Conservation (phyloP, 2,888 invertebrate species). For the Mythimna loreyi region DNA sequence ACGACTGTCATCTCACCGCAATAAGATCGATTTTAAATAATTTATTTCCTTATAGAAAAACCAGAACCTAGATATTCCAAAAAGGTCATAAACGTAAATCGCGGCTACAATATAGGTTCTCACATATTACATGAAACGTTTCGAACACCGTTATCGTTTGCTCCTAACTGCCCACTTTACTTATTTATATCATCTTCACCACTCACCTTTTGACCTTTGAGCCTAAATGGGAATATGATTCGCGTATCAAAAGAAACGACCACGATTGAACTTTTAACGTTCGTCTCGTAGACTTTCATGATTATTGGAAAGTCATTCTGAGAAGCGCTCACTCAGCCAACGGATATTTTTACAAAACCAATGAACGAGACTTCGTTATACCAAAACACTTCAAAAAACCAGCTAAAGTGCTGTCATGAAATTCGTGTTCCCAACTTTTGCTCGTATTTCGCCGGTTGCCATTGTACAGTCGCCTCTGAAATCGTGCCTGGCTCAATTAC, state of each 20-base stretch:
- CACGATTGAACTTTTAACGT: constrained; percentile 21
- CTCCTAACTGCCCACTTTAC: constrained; percentile 65
- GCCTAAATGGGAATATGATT: constrained; percentile 34
- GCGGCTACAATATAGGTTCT: constrained; percentile 79
- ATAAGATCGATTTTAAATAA: background rate
- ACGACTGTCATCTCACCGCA: background rate
- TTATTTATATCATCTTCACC: constrained; percentile 63
- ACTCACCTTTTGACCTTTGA: constrained; percentile 24
- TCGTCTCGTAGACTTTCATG: constrained; percentile 45
- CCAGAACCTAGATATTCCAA: constrained; percentile 62
- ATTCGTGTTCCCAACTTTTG: constrained; percentile 61
- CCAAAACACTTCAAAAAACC: constrained; percentile 58
- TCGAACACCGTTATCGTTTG: constrained; percentile 73
- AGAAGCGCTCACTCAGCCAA: constrained; percentile 47
- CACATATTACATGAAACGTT: constrained; percentile 76
- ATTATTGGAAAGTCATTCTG: constrained; percentile 56
- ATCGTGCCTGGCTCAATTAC: constrained; percentile 60
- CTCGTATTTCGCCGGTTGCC: constrained; percentile 44
- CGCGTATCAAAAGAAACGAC: constrained; percentile 36
- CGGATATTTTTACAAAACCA: constrained; percentile 57
- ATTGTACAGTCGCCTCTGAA: constrained; percentile 55
- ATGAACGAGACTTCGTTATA: constrained; percentile 41
- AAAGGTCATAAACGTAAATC: constrained; percentile 72
- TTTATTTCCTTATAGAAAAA: constrained; percentile 10
- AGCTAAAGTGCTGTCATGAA: constrained; percentile 56